These are phyloP conservation scores for Papilio elwesi DNA, from an alignment of 2,888 invertebrate species.

Conservation along the genomic window DNA sequence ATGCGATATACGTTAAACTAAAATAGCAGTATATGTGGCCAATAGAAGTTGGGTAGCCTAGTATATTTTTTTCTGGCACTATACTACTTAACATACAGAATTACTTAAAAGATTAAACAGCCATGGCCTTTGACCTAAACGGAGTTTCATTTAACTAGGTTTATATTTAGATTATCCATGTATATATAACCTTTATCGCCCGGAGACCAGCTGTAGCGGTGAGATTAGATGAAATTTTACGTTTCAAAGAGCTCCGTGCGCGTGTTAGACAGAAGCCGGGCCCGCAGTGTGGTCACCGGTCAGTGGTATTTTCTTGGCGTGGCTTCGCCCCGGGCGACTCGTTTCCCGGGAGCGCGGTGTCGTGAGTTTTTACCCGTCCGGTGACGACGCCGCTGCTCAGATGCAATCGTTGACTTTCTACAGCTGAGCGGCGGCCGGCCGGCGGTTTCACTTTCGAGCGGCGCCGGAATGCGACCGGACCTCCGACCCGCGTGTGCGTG, in stretches of 20 bases:
- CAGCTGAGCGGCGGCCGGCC: constrained; percentile 71
- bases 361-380: constrained; percentile 77
- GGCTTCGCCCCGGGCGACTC: constrained; percentile 67
- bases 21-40: background rate
- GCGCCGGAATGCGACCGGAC: constrained; percentile 81
- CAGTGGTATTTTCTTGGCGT: constrained; percentile 57
- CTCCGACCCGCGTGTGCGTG: constrained; percentile 72
- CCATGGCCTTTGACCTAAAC: too few species aligned
- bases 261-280: constrained; percentile 70
- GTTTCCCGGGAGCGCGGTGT: constrained; percentile 73
- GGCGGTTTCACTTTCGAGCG: constrained; percentile 82
- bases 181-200: constrained; percentile 53
- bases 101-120: too few species aligned
- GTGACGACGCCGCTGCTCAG: constrained; percentile 63
- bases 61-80: background rate
- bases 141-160: too few species aligned
- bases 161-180: background rate
- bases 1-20: background rate
- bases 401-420: constrained; percentile 82
- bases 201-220: constrained; percentile 53
- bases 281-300: constrained; percentile 63
- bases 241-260: constrained; percentile 50
- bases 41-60: background rate
- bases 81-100: too few species aligned
- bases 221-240: constrained; percentile 66